Evolutionary conservation across 2,113 vertebrate species (phyloP).

Genomic region (Clupea harengus): DNA sequence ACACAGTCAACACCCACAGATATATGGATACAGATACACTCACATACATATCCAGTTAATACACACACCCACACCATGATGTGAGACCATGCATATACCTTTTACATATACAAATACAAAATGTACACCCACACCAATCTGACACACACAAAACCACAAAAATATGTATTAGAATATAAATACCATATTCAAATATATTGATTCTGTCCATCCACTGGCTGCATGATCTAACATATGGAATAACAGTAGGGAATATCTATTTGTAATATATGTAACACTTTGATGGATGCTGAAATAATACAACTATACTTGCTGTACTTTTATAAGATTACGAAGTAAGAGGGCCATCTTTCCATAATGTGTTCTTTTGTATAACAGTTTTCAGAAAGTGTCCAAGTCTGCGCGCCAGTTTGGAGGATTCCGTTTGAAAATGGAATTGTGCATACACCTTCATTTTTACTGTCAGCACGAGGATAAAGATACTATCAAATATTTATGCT

Average conservation of each 20-base stretch:
- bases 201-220: slow-evolving; percentile 40
- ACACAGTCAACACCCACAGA: slow-evolving; percentile 10
- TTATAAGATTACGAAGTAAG: not conserved
- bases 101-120: not conserved
- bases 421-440: not conserved
- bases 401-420: not conserved
- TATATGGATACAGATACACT: not conserved
- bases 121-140: not conserved
- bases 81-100: not conserved
- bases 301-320: slow-evolving; percentile 37
- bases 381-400: not conserved
- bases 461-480: not conserved
- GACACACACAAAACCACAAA: not conserved
- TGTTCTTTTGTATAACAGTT: not conserved
- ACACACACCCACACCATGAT: too few relatives aligned
- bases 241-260: slow-evolving; percentile 4
- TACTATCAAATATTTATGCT: not conserved
- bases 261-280: slow-evolving; percentile 6
- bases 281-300: slow-evolving; percentile 40
- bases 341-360: not conserved
- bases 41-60: not conserved
- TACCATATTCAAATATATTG: not conserved
- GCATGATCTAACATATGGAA: slow-evolving; percentile 56
- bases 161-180: not conserved
- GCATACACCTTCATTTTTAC: not conserved